Evolutionary conservation across 2,888 invertebrate species (phyloP).

Genomic region (Stenoptilia bipunctidactyla): DNA sequence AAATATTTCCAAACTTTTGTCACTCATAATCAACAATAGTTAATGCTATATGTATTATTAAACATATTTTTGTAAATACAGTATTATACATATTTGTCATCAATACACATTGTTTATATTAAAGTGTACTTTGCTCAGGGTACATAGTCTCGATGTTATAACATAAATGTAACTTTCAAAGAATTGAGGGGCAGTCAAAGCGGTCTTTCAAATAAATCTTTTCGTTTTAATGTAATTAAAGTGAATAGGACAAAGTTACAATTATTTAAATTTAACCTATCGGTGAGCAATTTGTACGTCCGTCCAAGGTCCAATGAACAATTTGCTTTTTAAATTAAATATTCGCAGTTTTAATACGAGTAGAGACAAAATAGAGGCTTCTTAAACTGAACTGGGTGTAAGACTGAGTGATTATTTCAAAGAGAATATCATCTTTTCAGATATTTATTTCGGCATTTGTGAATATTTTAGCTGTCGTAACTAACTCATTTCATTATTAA

Average conservation of each 20-base stretch:
- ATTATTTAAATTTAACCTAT: background rate
- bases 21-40: background rate
- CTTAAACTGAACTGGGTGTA: background rate
- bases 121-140: constrained; percentile 23
- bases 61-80: constrained; percentile 54
- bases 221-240: background rate
- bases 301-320: constrained; percentile 27
- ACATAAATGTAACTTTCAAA: background rate
- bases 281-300: constrained; percentile 26
- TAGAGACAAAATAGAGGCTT: background rate
- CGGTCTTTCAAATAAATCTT: background rate
- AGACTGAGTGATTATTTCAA: constrained; percentile 1
- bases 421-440: background rate
- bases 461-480: no score
- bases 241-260: no score
- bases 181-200: background rate
- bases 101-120: constrained; percentile 26
- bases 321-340: constrained; percentile 17
- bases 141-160: constrained; percentile 29
- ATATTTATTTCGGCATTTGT: background rate
- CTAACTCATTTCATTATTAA: no score
- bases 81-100: constrained; percentile 32
- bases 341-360: constrained; percentile 6
- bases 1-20: no score
- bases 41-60: constrained; percentile 7